These are phyloP conservation scores for Cirrhinus molitorella DNA, from an alignment of 2,797 vertebrate species.

Conservation along the genomic window DNA sequence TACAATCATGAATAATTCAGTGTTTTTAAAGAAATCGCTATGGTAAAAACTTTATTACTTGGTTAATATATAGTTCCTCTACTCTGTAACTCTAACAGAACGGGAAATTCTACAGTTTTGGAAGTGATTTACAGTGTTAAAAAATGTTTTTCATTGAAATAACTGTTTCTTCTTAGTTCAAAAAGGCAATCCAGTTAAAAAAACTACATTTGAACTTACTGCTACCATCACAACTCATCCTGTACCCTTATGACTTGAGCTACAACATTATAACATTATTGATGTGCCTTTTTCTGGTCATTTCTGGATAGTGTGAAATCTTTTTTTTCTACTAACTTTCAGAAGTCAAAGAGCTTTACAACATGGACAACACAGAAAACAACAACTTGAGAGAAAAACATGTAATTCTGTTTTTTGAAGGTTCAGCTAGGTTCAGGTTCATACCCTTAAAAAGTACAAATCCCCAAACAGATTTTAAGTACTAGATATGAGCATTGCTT, in stretches of 20 bases:
- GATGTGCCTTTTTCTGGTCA: neutral
- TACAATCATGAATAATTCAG: neutral
- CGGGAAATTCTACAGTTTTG: neutral
- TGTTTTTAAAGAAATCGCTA: neutral
- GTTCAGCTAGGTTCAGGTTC: no score
- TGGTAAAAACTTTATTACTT: neutral
- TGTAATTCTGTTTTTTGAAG: neutral
- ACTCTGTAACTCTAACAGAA: neutral
- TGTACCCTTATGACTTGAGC: neutral
- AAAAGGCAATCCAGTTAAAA: no score
- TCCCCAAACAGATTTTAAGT: neutral
- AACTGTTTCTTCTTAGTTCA: neutral
- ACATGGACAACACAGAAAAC: neutral
- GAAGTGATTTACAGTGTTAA: neutral
- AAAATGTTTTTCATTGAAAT: neutral
- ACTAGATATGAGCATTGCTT: slow-evolving; percentile 48
- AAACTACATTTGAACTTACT: neutral
- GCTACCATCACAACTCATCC: neutral
- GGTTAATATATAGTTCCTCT: neutral
- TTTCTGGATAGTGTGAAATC: neutral
- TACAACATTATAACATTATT: neutral
- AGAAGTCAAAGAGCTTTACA: neutral
- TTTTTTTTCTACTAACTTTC: neutral
- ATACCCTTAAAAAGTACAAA: neutral
- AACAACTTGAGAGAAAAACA: neutral